Percentiles rank a stretch among this genome's conserved stretches.
Conservation (phyloP, 2,888 invertebrate species). For the Metacarcinus magister region DNA sequence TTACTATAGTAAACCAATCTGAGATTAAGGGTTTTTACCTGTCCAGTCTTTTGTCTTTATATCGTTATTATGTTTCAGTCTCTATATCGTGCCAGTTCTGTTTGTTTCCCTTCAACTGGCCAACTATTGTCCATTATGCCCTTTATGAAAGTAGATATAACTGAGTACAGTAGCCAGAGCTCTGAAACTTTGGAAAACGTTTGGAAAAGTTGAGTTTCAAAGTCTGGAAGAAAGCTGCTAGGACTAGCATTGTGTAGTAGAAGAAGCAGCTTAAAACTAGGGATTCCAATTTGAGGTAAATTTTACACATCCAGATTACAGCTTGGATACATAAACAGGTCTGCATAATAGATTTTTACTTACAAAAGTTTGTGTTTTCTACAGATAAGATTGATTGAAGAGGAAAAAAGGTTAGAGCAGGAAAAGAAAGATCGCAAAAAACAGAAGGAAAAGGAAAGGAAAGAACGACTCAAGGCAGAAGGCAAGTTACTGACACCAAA, state of each 20-base stretch:
- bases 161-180: too few relatives aligned
- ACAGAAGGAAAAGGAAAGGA: conserved; percentile 95
- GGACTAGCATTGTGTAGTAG: not conserved
- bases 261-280: not conserved
- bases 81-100: too few relatives aligned
- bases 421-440: conserved; percentile 95
- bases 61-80: too few relatives aligned
- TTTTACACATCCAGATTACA: conserved; percentile 83
- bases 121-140: too few relatives aligned
- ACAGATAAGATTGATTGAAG: conserved; percentile 76
- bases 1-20: too few relatives aligned
- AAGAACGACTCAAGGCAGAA: conserved; percentile 97
- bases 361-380: conserved; percentile 10
- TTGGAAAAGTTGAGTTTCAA: too few relatives aligned
- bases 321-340: conserved; percentile 84
- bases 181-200: too few relatives aligned
- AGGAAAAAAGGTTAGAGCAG: conserved; percentile 90
- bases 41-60: too few relatives aligned
- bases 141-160: too few relatives aligned
- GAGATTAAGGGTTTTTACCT: too few relatives aligned
- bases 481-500: conserved; percentile 97
- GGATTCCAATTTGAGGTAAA: not conserved
- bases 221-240: not conserved
- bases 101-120: too few relatives aligned
- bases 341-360: not conserved